Evolutionary conservation across 2,888 invertebrate genomes (phyloP), one percentile per base, ranked within the genome.

Genomic region (Apoda limacodes): DNA sequence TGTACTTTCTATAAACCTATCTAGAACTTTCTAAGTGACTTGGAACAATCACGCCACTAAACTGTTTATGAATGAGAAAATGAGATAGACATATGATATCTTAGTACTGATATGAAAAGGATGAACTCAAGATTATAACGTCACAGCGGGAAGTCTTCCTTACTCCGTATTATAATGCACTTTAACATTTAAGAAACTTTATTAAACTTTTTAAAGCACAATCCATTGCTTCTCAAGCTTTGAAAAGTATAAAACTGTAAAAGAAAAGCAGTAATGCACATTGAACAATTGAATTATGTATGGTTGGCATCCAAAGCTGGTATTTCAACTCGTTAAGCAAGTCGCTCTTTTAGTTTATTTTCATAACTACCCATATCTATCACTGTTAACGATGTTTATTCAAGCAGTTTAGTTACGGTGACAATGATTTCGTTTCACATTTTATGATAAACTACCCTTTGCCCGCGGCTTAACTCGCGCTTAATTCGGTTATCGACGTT

Each of bases 311-410:
- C 5, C 7, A 7, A 37, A 39, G 39, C 35, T 55, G 55, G 60
- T 60, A 52, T 46, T 41, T 40, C 40, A 59, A 51, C 74, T 78
- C 76, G 78, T 78, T 76, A 76, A 60, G 60, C 52, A 7, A 45
- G 43, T 46, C 46, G 48, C 55, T 61, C 59, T 72, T 69, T 72
- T 76, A 64, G 69, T 78, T 76, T 76, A 76, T 78, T 76, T 76
- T 74, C 74, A 66, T 75, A 76, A 75, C 72, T 69, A 76, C 67
- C 66, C 66, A 62, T 71, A 78, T 78, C 78, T 76, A 76, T 78
- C 78, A 78, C 72, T 72, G 78, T 76, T 78, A 76, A 76, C 76
- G 76, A 78, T 76, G 78, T 78, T 76, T 78, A 76, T 76, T 76
- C 75, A 78, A 78, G 69, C 72, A 60, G 65, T 60, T 63, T 56